phyloP scores from a whole-genome alignment of 2,797 vertebrate genomes.

The Choloepus didactylus region DNA sequence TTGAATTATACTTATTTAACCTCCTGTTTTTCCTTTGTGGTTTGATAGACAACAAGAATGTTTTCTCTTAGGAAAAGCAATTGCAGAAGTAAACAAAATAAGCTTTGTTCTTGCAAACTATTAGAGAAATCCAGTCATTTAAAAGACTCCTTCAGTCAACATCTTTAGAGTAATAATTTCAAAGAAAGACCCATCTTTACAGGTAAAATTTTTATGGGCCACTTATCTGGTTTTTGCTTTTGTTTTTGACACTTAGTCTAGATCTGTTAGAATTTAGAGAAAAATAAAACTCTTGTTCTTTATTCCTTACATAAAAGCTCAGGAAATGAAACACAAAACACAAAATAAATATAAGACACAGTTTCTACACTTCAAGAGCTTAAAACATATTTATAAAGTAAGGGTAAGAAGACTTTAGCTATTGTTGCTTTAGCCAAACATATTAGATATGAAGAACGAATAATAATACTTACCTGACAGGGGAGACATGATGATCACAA shows the following conservation, averaged over 20 bases:
- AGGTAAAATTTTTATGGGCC: not conserved
- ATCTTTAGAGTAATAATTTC: not conserved
- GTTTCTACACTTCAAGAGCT: slow-evolving; percentile 11
- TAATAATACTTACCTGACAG: no score
- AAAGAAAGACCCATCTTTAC: not conserved
- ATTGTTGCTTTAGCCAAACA: not conserved
- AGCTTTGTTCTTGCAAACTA: not conserved
- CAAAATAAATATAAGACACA: not conserved
- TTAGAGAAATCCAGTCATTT: not conserved
- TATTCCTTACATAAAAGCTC: not conserved
- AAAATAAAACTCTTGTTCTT: slow-evolving; percentile 9
- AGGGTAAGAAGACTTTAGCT: not conserved
- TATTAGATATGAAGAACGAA: not conserved
- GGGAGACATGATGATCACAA: no score
- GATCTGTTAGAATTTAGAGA: not conserved
- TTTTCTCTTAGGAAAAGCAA: not conserved
- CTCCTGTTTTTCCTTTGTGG: not conserved
- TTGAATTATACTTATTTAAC: not conserved
- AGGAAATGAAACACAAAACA: not conserved
- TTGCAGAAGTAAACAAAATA: not conserved
- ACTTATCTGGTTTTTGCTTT: slow-evolving; percentile 11
- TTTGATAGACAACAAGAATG: not conserved
- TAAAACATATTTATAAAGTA: not conserved
- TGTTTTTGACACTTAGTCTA: not conserved
- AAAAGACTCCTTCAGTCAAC: not conserved